Conservation (phyloP, 1,140 invertebrate genomes). For the Anastatus disparis region DNA sequence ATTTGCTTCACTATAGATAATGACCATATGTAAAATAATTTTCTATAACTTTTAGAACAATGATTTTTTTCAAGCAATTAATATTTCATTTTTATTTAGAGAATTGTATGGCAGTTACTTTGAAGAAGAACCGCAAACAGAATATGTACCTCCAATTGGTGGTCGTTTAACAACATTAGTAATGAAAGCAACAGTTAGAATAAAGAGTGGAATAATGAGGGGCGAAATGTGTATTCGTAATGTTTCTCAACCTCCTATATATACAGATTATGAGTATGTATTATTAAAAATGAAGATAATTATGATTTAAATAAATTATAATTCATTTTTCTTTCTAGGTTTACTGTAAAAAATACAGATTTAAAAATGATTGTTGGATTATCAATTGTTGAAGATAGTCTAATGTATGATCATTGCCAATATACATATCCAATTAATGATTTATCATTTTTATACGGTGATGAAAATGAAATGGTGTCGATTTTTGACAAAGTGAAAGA, state of each 20-base stretch:
- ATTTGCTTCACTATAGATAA: too few relatives aligned
- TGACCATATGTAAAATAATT: neutral
- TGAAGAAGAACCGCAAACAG: neutral
- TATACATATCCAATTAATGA: neutral
- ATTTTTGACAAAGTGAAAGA: neutral
- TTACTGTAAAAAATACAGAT: neutral
- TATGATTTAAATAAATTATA: neutral
- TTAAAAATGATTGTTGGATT: neutral
- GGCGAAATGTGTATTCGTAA: constrained; percentile 5
- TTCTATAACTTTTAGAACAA: neutral
- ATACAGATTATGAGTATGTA: neutral
- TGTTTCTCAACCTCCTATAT: neutral
- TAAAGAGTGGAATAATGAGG: neutral
- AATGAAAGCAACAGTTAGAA: neutral
- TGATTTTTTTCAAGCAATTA: neutral
- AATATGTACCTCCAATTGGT: neutral
- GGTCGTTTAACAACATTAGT: neutral
- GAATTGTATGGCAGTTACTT: neutral
- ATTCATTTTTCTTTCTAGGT: neutral
- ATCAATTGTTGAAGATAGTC: neutral
- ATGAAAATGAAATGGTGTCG: neutral
- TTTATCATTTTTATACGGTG: neutral
- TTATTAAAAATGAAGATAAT: too few relatives aligned
- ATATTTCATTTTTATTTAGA: neutral
- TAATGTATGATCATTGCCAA: neutral